Evolutionary conservation across 2,797 vertebrate species (phyloP).

Genomic region (Phrynocephalus forsythii): DNA sequence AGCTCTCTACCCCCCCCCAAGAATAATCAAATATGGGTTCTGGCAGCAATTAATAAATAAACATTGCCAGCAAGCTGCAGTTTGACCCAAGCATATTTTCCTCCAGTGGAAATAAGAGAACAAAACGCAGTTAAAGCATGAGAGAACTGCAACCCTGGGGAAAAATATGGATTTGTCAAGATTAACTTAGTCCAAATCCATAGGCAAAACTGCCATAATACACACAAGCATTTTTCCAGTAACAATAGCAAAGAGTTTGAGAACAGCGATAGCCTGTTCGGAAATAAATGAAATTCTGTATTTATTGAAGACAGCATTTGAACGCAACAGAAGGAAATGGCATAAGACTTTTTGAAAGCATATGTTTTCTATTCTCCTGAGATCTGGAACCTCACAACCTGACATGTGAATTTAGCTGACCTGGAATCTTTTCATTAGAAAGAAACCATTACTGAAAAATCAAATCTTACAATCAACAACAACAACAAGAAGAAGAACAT

Average conservation of each 20-base stretch:
- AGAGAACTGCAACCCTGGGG: slow-evolving; percentile 28
- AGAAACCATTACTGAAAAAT: slow-evolving; percentile 30
- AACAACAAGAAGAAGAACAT: too few species aligned
- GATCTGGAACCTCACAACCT: slow-evolving; percentile 51
- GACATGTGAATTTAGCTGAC: slow-evolving; percentile 58
- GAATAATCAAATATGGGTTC: slow-evolving; percentile 10
- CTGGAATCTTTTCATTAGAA: slow-evolving; percentile 46
- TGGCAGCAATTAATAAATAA: background rate
- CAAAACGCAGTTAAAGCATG: slow-evolving; percentile 21
- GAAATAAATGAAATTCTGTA: slow-evolving; percentile 66
- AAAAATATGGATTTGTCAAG: slow-evolving; percentile 46
- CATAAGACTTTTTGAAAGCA: slow-evolving; percentile 62
- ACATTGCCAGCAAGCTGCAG: background rate
- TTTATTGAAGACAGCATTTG: slow-evolving; percentile 61
- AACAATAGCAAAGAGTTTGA: slow-evolving; percentile 35
- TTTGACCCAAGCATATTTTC: background rate
- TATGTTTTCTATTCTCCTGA: slow-evolving; percentile 58
- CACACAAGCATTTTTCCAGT: slow-evolving; percentile 17
- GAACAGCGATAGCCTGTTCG: slow-evolving; percentile 53
- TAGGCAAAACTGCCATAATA: slow-evolving; percentile 51
- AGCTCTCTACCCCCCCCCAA: background rate
- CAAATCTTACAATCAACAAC: slow-evolving; percentile 3
- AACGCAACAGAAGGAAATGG: slow-evolving; percentile 65
- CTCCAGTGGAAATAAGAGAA: background rate
- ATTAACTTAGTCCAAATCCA: slow-evolving; percentile 24